Percentiles rank a stretch among this genome's conserved stretches.
phyloP scores from a whole-genome alignment of 2,113 vertebrate species.

The Malurus melanocephalus region DNA sequence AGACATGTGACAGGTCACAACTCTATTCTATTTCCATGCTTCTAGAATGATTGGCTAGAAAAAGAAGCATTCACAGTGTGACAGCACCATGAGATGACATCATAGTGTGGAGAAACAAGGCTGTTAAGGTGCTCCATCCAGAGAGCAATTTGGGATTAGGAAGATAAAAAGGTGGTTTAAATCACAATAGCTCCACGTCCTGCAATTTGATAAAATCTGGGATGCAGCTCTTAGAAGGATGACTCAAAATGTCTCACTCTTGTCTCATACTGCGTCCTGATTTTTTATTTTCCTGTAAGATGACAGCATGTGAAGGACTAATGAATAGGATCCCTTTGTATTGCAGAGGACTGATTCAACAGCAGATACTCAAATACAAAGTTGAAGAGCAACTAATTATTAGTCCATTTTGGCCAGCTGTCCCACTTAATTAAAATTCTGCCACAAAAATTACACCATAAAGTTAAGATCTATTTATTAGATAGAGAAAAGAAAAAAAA shows the following conservation, averaged over 20 bases:
- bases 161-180: neutral
- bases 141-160: conserved; percentile 16
- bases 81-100: neutral
- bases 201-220: conserved; percentile 29
- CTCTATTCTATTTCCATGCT: neutral
- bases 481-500: neutral
- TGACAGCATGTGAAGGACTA: neutral
- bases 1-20: neutral
- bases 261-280: neutral
- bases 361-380: neutral
- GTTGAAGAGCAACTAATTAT: neutral
- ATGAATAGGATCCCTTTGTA: neutral
- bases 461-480: neutral
- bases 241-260: conserved; percentile 38
- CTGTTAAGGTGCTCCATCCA: neutral
- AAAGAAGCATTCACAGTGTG: neutral
- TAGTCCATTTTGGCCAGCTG: neutral
- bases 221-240: neutral
- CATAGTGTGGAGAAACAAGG: neutral
- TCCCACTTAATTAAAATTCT: neutral
- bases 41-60: neutral
- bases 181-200: neutral
- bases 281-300: neutral
- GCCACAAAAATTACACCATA: neutral
- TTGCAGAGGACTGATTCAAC: neutral